Conservation (phyloP, 2,888 invertebrate genomes). For the Eubasilissa splendida region DNA sequence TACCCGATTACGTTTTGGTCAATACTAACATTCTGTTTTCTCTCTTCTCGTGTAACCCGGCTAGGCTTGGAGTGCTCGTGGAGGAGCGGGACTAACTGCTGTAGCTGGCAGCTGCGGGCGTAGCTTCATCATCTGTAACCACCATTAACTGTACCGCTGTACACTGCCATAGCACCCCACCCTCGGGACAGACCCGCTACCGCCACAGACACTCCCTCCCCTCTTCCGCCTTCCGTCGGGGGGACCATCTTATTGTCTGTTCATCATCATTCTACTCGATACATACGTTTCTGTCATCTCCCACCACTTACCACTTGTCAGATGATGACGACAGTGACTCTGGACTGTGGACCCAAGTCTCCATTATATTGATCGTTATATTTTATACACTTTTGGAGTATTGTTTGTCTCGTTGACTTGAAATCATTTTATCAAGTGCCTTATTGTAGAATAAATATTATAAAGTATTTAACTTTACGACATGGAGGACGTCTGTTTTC, state of each 20-base stretch:
- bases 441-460: conserved; percentile 23
- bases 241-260: background rate
- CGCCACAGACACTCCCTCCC: conserved; percentile 1
- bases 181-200: too few relatives aligned
- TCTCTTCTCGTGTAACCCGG: conserved; percentile 81
- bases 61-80: conserved; percentile 87
- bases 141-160: conserved; percentile 19
- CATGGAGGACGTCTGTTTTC: conserved; percentile 28
- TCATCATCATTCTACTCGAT: conserved; percentile 1
- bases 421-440: background rate
- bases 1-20: conserved; percentile 72
- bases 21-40: conserved; percentile 80
- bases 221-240: background rate
- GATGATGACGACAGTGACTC: background rate
- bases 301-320: background rate
- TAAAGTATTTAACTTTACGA: conserved; percentile 27
- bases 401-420: conserved; percentile 10
- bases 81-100: conserved; percentile 70
- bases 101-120: conserved; percentile 5
- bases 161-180: conserved; percentile 1
- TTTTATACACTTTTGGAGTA: conserved; percentile 26
- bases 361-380: conserved; percentile 30
- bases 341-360: too few relatives aligned
- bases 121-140: conserved; percentile 35
- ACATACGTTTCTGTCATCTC: conserved; percentile 2